Evolutionary conservation across 1,140 invertebrate species (phyloP), one percentile per base, ranked within the genome.

Genomic region (Mylabris phalerata): DNA sequence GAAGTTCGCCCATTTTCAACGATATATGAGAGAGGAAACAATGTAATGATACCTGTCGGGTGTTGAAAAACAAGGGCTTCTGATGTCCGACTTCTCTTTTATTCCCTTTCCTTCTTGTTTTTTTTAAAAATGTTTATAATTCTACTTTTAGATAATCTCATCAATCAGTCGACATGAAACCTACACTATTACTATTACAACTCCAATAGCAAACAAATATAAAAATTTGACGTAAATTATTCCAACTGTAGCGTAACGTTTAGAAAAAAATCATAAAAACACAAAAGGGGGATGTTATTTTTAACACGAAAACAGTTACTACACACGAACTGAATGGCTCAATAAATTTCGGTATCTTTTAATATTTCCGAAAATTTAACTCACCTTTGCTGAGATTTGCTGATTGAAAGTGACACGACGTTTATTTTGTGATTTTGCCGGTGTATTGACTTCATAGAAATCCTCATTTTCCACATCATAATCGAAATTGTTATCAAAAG

Each of bases 391-490:
- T 43, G 62, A 70, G 42, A 67, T 58, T 49, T 66, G 52, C 9
- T 67, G 52, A 41, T 65, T 66, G 61, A 73, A 73, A 45, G 71
- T 71, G 6, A 73, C 71, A 54, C 61, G 64, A 11, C 69, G 62
- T 26, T 66, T 62, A 51, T 58, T 60, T 27, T 54, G 54, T 19
- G 61, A 64, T 57, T 71, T 70, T 19, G 64, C 59, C 3, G 70
- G 68, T 13, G 66, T 60, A 63, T 52, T 71, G 39, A 62, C 38
- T 48, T 73, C 71, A 55, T 73, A 73, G 56, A 73, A 73, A 57
- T 67, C 66, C 45, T 73, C 67, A 45, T 73, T 67, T 41, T 70
- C 65, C 9, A 71, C 54, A 27, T 61, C 67, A 48, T 72, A 71
- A 59, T 72, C 69, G 58, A 65, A 70, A 13, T 66, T 54, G 42